Percentiles rank a stretch among this genome's conserved stretches.
phyloP scores from a whole-genome alignment of 2,113 vertebrate genomes.

The Porphyrio hochstetteri region DNA sequence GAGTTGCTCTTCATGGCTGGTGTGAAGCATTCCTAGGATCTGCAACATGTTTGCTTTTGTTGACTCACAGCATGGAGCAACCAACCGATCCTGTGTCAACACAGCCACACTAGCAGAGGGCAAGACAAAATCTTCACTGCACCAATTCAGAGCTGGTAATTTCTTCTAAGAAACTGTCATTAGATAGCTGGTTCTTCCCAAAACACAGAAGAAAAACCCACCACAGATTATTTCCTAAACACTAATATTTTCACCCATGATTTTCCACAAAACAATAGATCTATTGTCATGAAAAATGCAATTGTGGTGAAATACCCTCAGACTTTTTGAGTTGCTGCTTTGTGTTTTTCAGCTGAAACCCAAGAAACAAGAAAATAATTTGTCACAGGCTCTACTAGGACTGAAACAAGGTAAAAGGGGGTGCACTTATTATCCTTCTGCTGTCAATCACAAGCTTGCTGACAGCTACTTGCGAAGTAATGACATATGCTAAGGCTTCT shows the following conservation, averaged over 20 bases:
- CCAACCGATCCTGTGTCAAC: accelerated
- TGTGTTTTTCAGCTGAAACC: background rate
- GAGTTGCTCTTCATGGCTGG: background rate
- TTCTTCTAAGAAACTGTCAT: background rate
- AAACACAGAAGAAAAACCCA: background rate
- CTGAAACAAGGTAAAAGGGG: background rate
- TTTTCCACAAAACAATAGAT: background rate
- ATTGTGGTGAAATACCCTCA: background rate
- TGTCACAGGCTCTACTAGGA: background rate
- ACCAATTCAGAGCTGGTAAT: background rate
- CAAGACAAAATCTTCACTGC: background rate
- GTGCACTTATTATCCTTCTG: background rate
- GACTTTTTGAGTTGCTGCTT: background rate
- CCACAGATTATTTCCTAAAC: background rate
- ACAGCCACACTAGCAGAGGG: background rate
- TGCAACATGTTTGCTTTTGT: background rate
- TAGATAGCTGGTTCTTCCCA: background rate
- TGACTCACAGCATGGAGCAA: background rate
- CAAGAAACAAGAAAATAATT: background rate
- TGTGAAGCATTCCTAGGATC: background rate
- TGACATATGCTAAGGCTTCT: background rate
- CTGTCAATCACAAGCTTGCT: background rate
- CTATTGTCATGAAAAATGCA: background rate
- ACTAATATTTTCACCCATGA: background rate
- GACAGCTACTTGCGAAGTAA: background rate